Conservation (phyloP, 2,888 invertebrate genomes). For the Epicampocera succincta region DNA sequence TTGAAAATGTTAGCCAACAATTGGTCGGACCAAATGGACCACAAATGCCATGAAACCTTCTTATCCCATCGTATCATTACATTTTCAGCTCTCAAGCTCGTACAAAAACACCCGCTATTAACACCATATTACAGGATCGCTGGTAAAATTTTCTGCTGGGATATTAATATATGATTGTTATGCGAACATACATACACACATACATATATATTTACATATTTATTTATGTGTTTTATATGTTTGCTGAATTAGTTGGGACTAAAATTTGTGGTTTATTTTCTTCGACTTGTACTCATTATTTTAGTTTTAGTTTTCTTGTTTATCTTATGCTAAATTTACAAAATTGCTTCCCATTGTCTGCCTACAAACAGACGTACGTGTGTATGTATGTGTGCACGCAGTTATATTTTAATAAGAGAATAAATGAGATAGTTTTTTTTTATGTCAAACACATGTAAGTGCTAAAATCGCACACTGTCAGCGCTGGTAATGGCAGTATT, state of each 20-base stretch:
- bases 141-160: conserved; percentile 27
- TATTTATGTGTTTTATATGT: conserved; percentile 52
- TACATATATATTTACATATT: not conserved
- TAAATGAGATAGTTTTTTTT: conserved; percentile 18
- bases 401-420: conserved; percentile 6
- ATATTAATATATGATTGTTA: conserved; percentile 1
- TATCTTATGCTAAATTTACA: conserved; percentile 61
- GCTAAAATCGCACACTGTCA: conserved; percentile 36
- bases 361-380: not conserved
- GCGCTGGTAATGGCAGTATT: not conserved
- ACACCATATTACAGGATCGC: too few relatives aligned
- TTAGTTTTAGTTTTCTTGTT: conserved; percentile 50
- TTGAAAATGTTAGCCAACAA: too few relatives aligned
- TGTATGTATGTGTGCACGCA: too few relatives aligned
- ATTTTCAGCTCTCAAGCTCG: too few relatives aligned
- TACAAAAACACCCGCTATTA: too few relatives aligned
- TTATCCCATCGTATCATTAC: too few relatives aligned
- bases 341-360: conserved; percentile 56
- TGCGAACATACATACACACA: conserved; percentile 28
- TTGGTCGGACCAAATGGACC: too few relatives aligned
- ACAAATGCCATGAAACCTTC: too few relatives aligned
- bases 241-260: conserved; percentile 64
- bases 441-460: conserved; percentile 49
- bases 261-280: conserved; percentile 39
- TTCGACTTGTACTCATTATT: conserved; percentile 45